Percentiles rank a stretch among this genome's conserved stretches.
These are phyloP conservation scores for Pluvialis apricaria DNA, from an alignment of 2,113 vertebrate species.

Conservation along the genomic window DNA sequence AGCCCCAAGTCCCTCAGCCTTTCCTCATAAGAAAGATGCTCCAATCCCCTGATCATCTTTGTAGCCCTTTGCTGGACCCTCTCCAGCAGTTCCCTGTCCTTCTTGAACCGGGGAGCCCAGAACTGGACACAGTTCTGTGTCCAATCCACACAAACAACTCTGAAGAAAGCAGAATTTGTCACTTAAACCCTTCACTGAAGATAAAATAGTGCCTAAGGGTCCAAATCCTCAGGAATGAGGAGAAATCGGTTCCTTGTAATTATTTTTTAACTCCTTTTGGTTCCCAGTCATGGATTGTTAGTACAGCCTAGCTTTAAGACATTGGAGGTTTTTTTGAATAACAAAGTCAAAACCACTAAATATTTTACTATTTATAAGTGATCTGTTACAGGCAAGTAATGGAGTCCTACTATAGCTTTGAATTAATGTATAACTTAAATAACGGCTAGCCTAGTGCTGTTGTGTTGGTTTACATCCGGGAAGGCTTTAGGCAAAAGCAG, in stretches of 20 bases:
- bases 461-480: slow-evolving; percentile 13
- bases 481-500: slow-evolving; percentile 53
- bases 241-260: neutral
- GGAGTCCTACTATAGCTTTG: slow-evolving; percentile 61
- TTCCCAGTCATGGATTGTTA: slow-evolving; percentile 5
- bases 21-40: no score
- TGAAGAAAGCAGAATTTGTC: neutral
- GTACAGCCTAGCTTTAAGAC: slow-evolving; percentile 26
- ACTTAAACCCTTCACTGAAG: neutral
- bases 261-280: neutral
- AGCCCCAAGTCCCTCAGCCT: no score
- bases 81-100: no score
- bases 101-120: no score
- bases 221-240: neutral
- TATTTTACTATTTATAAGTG: slow-evolving; percentile 78
- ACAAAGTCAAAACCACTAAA: slow-evolving; percentile 58
- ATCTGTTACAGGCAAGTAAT: slow-evolving; percentile 67
- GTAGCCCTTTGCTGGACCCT: no score
- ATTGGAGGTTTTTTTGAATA: neutral
- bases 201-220: neutral
- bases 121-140: no score
- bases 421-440: slow-evolving; percentile 79
- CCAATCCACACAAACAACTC: neutral
- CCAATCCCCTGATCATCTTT: no score
- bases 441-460: slow-evolving; percentile 1